Conservation (phyloP, 2,113 vertebrate genomes). For the Romanogobio albipinnatus region DNA sequence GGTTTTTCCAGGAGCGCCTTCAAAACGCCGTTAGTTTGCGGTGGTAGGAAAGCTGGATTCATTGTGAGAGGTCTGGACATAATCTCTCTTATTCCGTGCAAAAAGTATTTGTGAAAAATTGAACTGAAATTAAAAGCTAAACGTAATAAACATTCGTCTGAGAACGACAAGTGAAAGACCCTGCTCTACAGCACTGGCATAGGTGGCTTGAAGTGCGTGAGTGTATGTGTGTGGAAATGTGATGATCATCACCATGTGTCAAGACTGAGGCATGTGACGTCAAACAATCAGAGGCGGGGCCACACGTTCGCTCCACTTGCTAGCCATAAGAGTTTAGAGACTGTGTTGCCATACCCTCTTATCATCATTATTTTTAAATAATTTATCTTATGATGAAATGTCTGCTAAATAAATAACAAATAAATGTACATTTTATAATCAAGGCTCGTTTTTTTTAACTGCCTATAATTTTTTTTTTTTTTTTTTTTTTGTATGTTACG, state of each 20-base stretch:
- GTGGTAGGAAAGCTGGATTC: constrained; percentile 84
- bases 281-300: constrained; percentile 57
- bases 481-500: not conserved
- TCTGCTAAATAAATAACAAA: not conserved
- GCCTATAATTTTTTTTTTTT: no score
- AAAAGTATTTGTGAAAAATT: not conserved
- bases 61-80: constrained; percentile 84
- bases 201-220: not conserved
- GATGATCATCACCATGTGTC: constrained; percentile 78
- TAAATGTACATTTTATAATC: no score
- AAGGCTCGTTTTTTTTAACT: no score
- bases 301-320: constrained; percentile 8
- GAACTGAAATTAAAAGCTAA: not conserved
- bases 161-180: not conserved
- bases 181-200: not conserved
- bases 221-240: not conserved
- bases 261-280: constrained; percentile 69
- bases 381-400: no score
- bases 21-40: constrained; percentile 86
- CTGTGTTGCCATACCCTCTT: constrained; percentile 13
- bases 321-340: not conserved
- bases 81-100: constrained; percentile 59
- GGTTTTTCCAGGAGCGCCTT: constrained; percentile 90
- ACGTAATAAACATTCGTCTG: not conserved
- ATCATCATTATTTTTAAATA: no score